Conservation (phyloP, 2,113 vertebrate species). For the Onychorhynchus coronatus region DNA sequence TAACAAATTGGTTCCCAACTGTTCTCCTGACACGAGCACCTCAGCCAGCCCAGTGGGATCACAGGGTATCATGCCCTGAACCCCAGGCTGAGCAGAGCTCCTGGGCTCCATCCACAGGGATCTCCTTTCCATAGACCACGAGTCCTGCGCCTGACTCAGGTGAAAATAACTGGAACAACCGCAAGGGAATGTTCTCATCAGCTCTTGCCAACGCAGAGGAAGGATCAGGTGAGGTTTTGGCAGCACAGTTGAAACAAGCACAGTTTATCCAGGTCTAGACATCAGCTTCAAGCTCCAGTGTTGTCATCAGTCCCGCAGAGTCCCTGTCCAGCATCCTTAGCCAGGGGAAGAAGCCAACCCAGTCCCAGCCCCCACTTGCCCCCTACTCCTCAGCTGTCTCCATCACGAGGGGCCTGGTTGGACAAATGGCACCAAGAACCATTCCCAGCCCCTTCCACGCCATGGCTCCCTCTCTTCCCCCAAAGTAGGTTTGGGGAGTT, state of each 20-base stretch:
- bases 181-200: fast-evolving
- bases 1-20: background rate
- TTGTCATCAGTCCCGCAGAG: background rate
- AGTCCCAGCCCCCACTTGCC: fast-evolving
- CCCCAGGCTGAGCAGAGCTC: background rate
- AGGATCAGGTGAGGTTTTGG: background rate
- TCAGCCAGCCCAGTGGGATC: fast-evolving
- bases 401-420: fast-evolving
- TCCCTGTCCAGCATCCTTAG: too few species aligned
- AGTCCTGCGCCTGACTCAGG: background rate
- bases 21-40: background rate
- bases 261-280: background rate
- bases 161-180: background rate
- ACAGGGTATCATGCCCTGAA: background rate
- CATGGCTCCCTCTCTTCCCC: background rate
- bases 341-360: background rate
- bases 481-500: background rate
- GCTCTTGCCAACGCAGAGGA: fast-evolving
- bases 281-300: background rate
- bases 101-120: background rate
- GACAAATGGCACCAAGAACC: fast-evolving
- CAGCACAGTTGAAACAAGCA: background rate
- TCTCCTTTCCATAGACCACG: background rate
- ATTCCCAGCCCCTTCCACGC: fast-evolving
- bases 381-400: too few species aligned